Evolutionary conservation across 2,797 vertebrate species (phyloP).

Genomic region (Pagetopsis macropterus): DNA sequence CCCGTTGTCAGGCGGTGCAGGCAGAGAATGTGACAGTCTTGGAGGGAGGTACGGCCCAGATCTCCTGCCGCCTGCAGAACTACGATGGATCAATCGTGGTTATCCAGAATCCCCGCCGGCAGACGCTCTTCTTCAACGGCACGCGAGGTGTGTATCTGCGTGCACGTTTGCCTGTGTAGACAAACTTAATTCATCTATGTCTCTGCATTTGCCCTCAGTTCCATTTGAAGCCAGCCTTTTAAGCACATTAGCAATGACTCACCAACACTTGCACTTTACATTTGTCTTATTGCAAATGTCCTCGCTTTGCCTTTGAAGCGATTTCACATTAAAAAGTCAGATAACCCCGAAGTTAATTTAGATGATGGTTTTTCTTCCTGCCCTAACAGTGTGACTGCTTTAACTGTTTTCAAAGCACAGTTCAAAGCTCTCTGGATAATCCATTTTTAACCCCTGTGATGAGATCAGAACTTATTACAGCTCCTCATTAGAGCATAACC

Average conservation of each 20-base stretch:
- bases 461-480: constrained; percentile 69
- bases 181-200: constrained; percentile 38
- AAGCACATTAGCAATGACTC: constrained; percentile 60
- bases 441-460: constrained; percentile 67
- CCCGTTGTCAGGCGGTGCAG: constrained; percentile 89
- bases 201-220: constrained; percentile 36
- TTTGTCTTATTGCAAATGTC: constrained; percentile 58
- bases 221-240: constrained; percentile 54
- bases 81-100: constrained; percentile 95
- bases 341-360: constrained; percentile 69
- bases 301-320: constrained; percentile 61
- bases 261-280: constrained; percentile 52
- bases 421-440: constrained; percentile 65
- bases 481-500: constrained; percentile 68
- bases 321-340: constrained; percentile 69
- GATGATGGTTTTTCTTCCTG: constrained; percentile 59
- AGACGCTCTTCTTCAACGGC: constrained; percentile 95
- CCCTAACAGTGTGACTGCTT: constrained; percentile 42
- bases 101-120: constrained; percentile 93
- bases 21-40: constrained; percentile 93
- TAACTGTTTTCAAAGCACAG: constrained; percentile 62
- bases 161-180: constrained; percentile 19
- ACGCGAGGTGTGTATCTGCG: constrained; percentile 84
- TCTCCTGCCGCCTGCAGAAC: constrained; percentile 92
- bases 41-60: constrained; percentile 92